A percentile compares a stretch with the other conserved stretches of the same genome.
Evolutionary conservation across 2,797 vertebrate genomes (phyloP).

Genomic region (Poeciliopsis paucimaculata): DNA sequence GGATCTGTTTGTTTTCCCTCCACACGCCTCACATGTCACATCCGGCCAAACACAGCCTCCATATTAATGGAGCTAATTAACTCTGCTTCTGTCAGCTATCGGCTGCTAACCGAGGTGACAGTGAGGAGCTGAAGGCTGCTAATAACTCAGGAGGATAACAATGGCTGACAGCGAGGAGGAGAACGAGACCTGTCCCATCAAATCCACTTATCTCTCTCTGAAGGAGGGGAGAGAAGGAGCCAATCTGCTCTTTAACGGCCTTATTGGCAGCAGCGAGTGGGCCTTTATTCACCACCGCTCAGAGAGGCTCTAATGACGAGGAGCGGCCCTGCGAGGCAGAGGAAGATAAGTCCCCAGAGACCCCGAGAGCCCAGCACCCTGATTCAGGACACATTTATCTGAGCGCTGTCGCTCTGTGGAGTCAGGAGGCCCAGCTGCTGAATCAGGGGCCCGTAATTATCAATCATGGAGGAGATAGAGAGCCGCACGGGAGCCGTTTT

Average conservation of each 20-base stretch:
- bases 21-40: conserved; percentile 75
- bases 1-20: conserved; percentile 73
- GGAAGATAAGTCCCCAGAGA: conserved; percentile 86
- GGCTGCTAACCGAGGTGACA: conserved; percentile 86
- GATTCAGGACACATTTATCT: conserved; percentile 93
- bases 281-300: conserved; percentile 80
- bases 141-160: conserved; percentile 89
- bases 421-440: conserved; percentile 37
- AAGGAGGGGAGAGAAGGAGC: conserved; percentile 6
- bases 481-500: conserved; percentile 83
- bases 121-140: conserved; percentile 86
- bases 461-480: conserved; percentile 89
- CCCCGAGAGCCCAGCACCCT: conserved; percentile 81
- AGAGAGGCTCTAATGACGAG: conserved; percentile 87
- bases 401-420: conserved; percentile 73
- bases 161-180: conserved; percentile 87
- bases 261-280: conserved; percentile 80
- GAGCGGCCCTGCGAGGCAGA: conserved; percentile 83
- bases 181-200: conserved; percentile 86
- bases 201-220: conserved; percentile 89
- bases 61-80: conserved; percentile 84
- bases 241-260: conserved; percentile 79
- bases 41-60: conserved; percentile 86
- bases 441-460: conserved; percentile 93
- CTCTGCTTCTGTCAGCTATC: conserved; percentile 78